These are phyloP conservation scores for Natator depressus DNA, from an alignment of 2,113 vertebrate genomes.

Conservation along the genomic window DNA sequence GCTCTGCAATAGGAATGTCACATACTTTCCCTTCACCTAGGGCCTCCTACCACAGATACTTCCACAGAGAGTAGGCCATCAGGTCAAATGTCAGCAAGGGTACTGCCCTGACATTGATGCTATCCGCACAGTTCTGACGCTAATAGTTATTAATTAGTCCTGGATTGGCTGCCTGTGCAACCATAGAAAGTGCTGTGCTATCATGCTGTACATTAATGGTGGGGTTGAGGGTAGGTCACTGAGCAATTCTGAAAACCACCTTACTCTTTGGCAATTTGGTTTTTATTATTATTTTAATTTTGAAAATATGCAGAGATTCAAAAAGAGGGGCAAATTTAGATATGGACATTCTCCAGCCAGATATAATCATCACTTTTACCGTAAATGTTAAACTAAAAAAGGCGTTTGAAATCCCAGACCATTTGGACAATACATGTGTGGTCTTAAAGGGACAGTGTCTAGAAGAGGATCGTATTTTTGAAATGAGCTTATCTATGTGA, in stretches of 20 bases:
- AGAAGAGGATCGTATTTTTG: background rate
- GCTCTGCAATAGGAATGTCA: background rate
- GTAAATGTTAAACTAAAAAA: background rate
- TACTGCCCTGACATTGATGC: accelerated
- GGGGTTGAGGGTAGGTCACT: background rate
- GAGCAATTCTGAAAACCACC: background rate
- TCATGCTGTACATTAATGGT: background rate
- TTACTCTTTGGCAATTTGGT: background rate
- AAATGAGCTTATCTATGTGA: background rate
- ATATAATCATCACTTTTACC: background rate
- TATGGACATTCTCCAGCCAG: background rate
- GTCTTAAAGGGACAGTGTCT: background rate
- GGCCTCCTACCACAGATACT: background rate
- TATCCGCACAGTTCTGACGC: background rate
- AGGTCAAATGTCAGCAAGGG: background rate
- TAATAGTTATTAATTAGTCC: background rate
- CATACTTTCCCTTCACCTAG: background rate
- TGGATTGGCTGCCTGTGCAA: background rate
- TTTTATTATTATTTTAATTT: too few species aligned
- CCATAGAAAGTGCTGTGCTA: background rate
- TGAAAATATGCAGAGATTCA: background rate
- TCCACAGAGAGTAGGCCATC: background rate
- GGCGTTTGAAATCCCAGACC: background rate
- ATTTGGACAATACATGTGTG: background rate
- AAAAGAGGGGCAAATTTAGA: background rate